Percentiles rank a stretch among this genome's conserved stretches.
These are phyloP conservation scores for Hoplodrina blanda DNA, from an alignment of 2,888 invertebrate genomes.

Conservation along the genomic window DNA sequence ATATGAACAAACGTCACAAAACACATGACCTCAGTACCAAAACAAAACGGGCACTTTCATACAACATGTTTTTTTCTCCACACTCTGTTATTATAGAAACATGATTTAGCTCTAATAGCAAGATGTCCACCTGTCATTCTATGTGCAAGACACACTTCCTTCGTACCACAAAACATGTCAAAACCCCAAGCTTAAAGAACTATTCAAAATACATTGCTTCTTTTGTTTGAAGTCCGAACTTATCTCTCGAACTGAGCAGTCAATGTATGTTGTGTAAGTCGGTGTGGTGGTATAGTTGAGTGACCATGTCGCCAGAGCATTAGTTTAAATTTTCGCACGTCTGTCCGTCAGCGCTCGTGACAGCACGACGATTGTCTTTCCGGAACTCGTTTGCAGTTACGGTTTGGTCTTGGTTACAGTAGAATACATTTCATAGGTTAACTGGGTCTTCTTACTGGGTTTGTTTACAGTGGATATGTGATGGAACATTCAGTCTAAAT, in stretches of 20 bases:
- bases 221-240: background rate
- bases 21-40: conserved; percentile 12
- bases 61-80: conserved; percentile 31
- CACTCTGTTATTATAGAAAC: conserved; percentile 65
- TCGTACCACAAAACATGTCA: conserved; percentile 29
- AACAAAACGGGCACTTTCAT: conserved; percentile 33
- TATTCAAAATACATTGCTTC: background rate
- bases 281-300: background rate
- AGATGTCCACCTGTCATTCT: conserved; percentile 74
- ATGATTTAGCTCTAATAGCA: conserved; percentile 71
- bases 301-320: conserved; percentile 59
- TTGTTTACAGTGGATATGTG: conserved; percentile 28
- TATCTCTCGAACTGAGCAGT: background rate
- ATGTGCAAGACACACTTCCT: conserved; percentile 60
- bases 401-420: conserved; percentile 55
- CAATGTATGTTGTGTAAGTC: conserved; percentile 12
- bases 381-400: conserved; percentile 69
- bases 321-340: conserved; percentile 75
- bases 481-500: background rate
- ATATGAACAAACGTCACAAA: conserved; percentile 17
- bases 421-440: conserved; percentile 56
- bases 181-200: rapidly evolving
- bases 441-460: conserved; percentile 46
- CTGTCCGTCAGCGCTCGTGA: conserved; percentile 65
- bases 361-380: conserved; percentile 72